Base-by-base conservation (phyloP, 2,797 vertebrate species). In the Characodon lateralis region DNA sequence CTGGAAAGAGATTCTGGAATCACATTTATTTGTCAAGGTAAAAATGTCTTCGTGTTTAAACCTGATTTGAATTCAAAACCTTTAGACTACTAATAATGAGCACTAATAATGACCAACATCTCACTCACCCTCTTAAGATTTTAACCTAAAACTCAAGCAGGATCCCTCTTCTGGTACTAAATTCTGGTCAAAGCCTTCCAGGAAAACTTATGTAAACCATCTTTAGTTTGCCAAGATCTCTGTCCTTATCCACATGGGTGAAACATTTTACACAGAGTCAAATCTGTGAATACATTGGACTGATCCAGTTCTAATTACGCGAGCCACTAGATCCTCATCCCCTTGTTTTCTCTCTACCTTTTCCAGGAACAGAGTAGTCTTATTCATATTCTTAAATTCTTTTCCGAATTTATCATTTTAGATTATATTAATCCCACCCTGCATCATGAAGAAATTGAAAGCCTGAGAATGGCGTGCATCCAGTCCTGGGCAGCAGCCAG, bases 221-320 rank as follows among this genome's bases (percentile, higher is more conserved):
- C n/a, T 6, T 71, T 22, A 63, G 76, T 68, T 63, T 77, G 74
- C 79, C 75, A 87, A 74, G 65, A 48, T 90, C 48, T 77, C 78
- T 83, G 82, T 82, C 71, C 51, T 20, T 35, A 79, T 48, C 24
- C 48, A 51, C 65, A 71, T 78, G 53, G 48, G 46, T 43, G 50
- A 75, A 80, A 81, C 78, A 74, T 78, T 80, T 78, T 75, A 72
- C 63, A 75, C 26, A 7, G 46, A 70, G 68, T 76, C 39, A 51
- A 51, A 41, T 20, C 26, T 63, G 12, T 75, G 72, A 68, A 24
- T 9, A 68, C 65, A 43, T 76, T 56, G 79, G 78, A 82, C 43
- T 63, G 41, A 76, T 77, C 55, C 39, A 50, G 18, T 77, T 66
- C 43, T 58, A 12, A 80, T 41, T 61, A 66, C 72, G 56, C 53